Conservation (phyloP, 1,140 invertebrate genomes). For the Nilaparvata lugens region DNA sequence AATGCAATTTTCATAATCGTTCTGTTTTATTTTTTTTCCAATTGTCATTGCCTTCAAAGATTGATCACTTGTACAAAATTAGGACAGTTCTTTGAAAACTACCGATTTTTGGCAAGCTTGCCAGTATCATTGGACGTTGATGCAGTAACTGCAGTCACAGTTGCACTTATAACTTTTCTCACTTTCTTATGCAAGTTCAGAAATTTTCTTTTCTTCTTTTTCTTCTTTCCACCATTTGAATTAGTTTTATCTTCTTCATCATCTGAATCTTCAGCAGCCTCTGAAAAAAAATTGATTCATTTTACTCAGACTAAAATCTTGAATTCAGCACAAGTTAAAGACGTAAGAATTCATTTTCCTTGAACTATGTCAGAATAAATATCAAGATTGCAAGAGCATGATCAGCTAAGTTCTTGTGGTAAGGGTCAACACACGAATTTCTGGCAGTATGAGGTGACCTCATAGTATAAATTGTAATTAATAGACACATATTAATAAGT, state of each 20-base stretch:
- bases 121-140: too few relatives aligned
- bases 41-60: too few relatives aligned
- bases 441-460: too few relatives aligned
- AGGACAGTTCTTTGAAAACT: too few relatives aligned
- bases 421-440: background rate
- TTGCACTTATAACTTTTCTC: background rate
- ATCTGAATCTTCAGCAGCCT: constrained; percentile 39
- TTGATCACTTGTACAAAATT: too few relatives aligned
- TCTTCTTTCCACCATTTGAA: constrained; percentile 41
- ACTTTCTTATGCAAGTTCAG: constrained; percentile 14
- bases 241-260: constrained; percentile 40
- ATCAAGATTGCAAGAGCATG: background rate
- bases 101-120: too few relatives aligned
- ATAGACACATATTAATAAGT: too few relatives aligned
- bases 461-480: too few relatives aligned
- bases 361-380: background rate
- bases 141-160: too few relatives aligned
- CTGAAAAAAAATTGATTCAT: constrained; percentile 21
- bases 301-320: constrained; percentile 24
- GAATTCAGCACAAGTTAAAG: background rate
- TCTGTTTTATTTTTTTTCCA: too few relatives aligned
- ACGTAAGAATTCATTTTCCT: background rate
- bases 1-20: too few relatives aligned
- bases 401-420: background rate
- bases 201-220: constrained; percentile 36